A percentile compares a stretch with the other conserved stretches of the same genome.
These are phyloP conservation scores for Zaprionus obscuricornis DNA, from an alignment of 2,888 invertebrate genomes.

Conservation along the genomic window DNA sequence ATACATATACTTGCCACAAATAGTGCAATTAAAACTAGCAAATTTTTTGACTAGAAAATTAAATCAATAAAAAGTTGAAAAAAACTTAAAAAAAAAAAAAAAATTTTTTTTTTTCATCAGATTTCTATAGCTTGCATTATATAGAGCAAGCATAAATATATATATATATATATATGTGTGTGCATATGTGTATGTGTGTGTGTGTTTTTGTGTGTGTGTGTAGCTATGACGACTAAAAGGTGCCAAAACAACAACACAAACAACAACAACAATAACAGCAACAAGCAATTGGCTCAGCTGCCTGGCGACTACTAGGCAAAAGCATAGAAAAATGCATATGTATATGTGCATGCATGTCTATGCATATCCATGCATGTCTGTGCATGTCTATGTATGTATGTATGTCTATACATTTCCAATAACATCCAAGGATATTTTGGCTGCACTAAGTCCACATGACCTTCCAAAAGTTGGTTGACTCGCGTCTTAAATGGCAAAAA, in stretches of 20 bases:
- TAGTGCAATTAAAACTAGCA: too few species aligned
- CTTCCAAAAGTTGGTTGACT: constrained; percentile 81
- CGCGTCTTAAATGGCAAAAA: constrained; percentile 18
- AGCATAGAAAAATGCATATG: constrained; percentile 20
- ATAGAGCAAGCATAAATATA: neutral
- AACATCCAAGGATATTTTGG: constrained; percentile 74
- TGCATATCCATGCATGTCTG: neutral
- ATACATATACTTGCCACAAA: too few species aligned
- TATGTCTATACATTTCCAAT: constrained; percentile 61
- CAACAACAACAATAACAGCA: constrained; percentile 9
- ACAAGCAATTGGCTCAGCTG: constrained; percentile 43
- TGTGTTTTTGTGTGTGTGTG: constrained; percentile 18
- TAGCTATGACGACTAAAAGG: constrained; percentile 51
- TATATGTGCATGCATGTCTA: constrained; percentile 13
- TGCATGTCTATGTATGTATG: constrained; percentile 10
- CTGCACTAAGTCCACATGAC: constrained; percentile 75
- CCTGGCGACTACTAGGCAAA: constrained; percentile 37
- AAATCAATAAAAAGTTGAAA: too few species aligned
- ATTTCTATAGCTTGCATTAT: too few species aligned
- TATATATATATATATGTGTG: neutral
- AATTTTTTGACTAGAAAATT: too few species aligned
- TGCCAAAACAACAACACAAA: constrained; percentile 45
- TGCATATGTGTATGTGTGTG: neutral
- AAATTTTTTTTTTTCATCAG: too few species aligned
- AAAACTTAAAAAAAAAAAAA: too few species aligned